Evolutionary conservation across 2,888 invertebrate species (phyloP).

Genomic region (Tiphia femorata): DNA sequence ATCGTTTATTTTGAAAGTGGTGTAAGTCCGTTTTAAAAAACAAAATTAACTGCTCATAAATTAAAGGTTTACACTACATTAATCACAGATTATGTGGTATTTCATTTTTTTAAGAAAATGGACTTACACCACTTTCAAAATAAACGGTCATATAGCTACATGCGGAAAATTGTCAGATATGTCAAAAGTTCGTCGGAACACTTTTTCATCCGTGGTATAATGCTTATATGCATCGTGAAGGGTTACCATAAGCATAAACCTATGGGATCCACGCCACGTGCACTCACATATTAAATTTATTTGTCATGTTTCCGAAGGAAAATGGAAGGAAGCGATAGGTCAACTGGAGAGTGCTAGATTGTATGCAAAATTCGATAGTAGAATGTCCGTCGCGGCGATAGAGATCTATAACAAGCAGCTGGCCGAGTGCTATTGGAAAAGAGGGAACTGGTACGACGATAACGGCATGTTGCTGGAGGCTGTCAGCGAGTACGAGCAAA

Average conservation of each 20-base stretch:
- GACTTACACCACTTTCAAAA: neutral
- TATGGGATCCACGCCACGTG: too few relatives aligned
- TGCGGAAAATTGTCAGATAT: neutral
- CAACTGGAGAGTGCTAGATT: slow-evolving; percentile 36
- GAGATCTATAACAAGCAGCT: slow-evolving; percentile 27
- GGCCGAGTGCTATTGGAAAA: slow-evolving; percentile 23
- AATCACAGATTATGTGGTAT: too few relatives aligned
- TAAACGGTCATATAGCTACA: neutral
- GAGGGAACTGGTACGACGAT: slow-evolving; percentile 28
- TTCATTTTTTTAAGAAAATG: too few relatives aligned
- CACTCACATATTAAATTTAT: too few relatives aligned
- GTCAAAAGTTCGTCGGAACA: neutral
- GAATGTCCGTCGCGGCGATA: neutral
- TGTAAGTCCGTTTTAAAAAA: too few relatives aligned
- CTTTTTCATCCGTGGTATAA: too few relatives aligned
- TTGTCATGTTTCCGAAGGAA: too few relatives aligned
- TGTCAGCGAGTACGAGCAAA: slow-evolving; percentile 42
- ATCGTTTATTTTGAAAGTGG: too few relatives aligned
- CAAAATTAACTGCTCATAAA: too few relatives aligned
- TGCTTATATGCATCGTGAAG: too few relatives aligned
- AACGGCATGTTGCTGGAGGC: slow-evolving; percentile 29
- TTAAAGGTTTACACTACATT: neutral
- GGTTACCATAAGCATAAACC: too few relatives aligned
- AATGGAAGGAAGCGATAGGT: slow-evolving; percentile 32
- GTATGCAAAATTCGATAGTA: slow-evolving; percentile 25